Percentiles rank a stretch among this genome's conserved stretches.
These are phyloP conservation scores for Nephotettix cincticeps DNA, from an alignment of 1,140 invertebrate genomes.

Conservation along the genomic window DNA sequence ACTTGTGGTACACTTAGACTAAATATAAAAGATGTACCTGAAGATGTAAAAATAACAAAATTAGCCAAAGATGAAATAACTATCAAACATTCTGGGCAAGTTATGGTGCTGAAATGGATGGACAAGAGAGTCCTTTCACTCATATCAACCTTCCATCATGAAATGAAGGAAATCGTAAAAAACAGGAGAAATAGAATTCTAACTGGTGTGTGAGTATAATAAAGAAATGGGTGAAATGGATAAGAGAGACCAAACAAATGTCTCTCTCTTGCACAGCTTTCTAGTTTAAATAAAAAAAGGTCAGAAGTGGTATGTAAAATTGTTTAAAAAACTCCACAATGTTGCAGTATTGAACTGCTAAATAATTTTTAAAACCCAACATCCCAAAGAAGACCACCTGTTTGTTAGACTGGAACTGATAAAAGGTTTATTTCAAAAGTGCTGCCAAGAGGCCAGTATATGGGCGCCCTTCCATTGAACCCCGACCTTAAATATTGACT, in stretches of 20 bases:
- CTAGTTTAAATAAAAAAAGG: neutral
- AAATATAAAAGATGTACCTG: conserved; percentile 15
- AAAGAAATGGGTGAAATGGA: conserved; percentile 26
- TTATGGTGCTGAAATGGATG: too few species aligned
- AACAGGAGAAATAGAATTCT: conserved; percentile 13
- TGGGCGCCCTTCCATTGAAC: too few species aligned
- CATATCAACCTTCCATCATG: neutral
- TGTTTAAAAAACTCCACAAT: conserved; percentile 1
- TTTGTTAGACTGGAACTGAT: neutral
- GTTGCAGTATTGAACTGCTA: neutral
- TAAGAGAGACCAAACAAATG: conserved; percentile 28
- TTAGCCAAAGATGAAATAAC: neutral
- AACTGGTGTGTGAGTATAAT: conserved; percentile 25
- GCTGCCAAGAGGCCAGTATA: neutral
- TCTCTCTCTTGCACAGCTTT: conserved; percentile 24
- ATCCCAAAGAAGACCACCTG: neutral
- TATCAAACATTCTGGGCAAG: too few species aligned
- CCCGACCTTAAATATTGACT: neutral
- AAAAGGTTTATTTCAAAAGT: neutral
- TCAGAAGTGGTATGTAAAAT: conserved; percentile 12
- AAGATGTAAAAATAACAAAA: neutral
- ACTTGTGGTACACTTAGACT: conserved; percentile 23
- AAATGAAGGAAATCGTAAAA: neutral
- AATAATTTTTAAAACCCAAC: conserved; percentile 4
- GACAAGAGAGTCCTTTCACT: too few species aligned